These are phyloP conservation scores for Microdon myrmicae DNA, from an alignment of 2,888 invertebrate genomes.

Conservation along the genomic window DNA sequence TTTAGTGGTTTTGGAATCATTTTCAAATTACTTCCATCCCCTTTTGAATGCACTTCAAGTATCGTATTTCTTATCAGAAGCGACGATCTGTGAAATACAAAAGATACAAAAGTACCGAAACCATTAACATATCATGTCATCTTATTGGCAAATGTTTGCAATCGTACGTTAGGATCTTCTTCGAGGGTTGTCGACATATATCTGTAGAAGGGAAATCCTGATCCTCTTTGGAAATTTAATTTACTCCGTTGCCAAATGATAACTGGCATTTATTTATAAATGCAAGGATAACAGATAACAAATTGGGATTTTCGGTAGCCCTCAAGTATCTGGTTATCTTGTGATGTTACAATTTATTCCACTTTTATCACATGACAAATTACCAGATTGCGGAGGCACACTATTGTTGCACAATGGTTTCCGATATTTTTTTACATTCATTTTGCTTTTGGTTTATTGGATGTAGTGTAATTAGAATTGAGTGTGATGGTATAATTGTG, in stretches of 20 bases:
- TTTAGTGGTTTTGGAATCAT: conserved; percentile 15
- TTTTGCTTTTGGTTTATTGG: not conserved
- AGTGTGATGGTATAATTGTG: conserved; percentile 34
- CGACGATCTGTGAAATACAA: conserved; percentile 57
- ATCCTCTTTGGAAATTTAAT: conserved; percentile 15
- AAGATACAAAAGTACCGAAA: conserved; percentile 45
- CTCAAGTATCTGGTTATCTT: conserved; percentile 43
- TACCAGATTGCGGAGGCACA: conserved; percentile 40
- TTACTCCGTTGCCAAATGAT: conserved; percentile 26
- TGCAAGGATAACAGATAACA: conserved; percentile 26
- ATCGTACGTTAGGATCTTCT: conserved; percentile 22
- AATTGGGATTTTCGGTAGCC: conserved; percentile 15
- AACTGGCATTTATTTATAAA: conserved; percentile 39
- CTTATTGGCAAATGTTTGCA: conserved; percentile 47
- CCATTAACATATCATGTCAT: conserved; percentile 52
- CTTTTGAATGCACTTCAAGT: conserved; percentile 53
- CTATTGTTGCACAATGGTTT: conserved; percentile 8
- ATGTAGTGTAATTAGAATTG: not conserved
- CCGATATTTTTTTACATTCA: conserved; percentile 24
- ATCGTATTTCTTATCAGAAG: conserved; percentile 60
- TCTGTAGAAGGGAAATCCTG: conserved; percentile 14
- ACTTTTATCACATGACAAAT: conserved; percentile 35
- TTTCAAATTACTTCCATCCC: conserved; percentile 29
- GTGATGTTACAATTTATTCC: conserved; percentile 34
- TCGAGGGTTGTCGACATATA: not conserved